Base-by-base conservation (phyloP, 2,888 invertebrate species). In the Invenusta paracnida region DNA sequence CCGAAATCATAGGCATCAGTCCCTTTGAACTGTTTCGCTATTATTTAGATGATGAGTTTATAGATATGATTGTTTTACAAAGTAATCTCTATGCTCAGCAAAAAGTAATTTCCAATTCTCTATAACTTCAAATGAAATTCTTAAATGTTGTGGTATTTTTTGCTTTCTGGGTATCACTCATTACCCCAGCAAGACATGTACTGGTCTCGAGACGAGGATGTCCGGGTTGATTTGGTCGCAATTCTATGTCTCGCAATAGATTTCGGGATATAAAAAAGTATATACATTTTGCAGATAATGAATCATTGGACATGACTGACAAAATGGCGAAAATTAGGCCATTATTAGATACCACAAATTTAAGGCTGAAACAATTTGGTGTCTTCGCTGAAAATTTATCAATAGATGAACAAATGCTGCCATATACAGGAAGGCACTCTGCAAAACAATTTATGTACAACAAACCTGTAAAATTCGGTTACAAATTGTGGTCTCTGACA, bases 361-460 rank as follows among this genome's bases (percentile, higher is more conserved):
- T 30, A 13, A 81, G 67, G 13, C 67, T 87, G 31, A 87, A 87
- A 30, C 84, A 86, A 27, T 86, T 86, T 79, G 28, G 86, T 29
- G 27, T 23, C 67, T 87, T 85, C 31, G 81, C 5, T 5, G 66
- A 86, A 27, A 86, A 87, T 84, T 86, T 87, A 17, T 27, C 82
- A 67, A 84, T 90, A 86, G 90, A 90, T 88, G 90, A 91, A 87
- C 88, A 89, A 11, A 90, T 91, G 90, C 88, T 90, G n/a, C 89
- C 90, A 23, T 91, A 91, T 87, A 91, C 88, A 88, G 90, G 88
- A 13, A 30, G 85, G 28, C 88, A 88, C 84, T 85, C 87, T n/a
- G 81, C 86, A 11, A 88, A 88, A 84, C 88, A 88, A 73, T 88
- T 87, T 73, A 88, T 87, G 23, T 66, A 86, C 28, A 88, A 88